Evolutionary conservation across 1,140 invertebrate genomes (phyloP), one percentile per base, ranked within the genome.

Genomic region (Calliphora vicina): DNA sequence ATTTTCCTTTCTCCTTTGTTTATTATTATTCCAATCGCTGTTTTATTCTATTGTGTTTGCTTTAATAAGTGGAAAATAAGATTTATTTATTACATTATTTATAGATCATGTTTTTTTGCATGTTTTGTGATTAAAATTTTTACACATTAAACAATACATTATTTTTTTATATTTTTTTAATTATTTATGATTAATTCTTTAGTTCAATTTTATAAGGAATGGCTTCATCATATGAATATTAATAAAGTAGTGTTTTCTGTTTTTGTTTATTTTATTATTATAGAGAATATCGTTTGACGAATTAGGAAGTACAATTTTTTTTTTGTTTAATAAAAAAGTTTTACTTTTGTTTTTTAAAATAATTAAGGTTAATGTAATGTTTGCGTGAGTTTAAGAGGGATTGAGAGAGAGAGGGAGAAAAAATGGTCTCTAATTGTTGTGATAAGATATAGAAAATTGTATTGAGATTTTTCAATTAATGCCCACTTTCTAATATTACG

Each of bases 261-360:
- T n/a, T n/a, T n/a, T n/a, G 13, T 83, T 45, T 67, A 23, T 50
- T 35, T 82, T 35, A 35, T n/a, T 29, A 29, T 26, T 29, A 74
- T n/a, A 83, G 43, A 43, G 82, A 71, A 73, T 85, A 25, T 85
- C 83, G 80, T 84, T 81, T 87, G 84, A 86, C 86, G 85, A 86
- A 87, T 85, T 85, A 86, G 85, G 86, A 87, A 87, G 86, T 87
- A 85, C 81, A 84, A 9, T 83, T 82, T n/a, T n/a, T n/a, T n/a
- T n/a, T n/a, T n/a, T n/a, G n/a, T n/a, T n/a, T 80, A 71, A 71
- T n/a, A 71, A 71, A 25, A 71, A 71, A 71, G 67, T 71, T 71
- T 71, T 25, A 71, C 25, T 71, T 71, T 25, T 25, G 23, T 71
- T 71, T 71, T 71, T 5, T n/a, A 23, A n/a, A 71, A 9, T 71